Base-by-base conservation (phyloP, 1,140 invertebrate genomes). In the Hestina assimilis region DNA sequence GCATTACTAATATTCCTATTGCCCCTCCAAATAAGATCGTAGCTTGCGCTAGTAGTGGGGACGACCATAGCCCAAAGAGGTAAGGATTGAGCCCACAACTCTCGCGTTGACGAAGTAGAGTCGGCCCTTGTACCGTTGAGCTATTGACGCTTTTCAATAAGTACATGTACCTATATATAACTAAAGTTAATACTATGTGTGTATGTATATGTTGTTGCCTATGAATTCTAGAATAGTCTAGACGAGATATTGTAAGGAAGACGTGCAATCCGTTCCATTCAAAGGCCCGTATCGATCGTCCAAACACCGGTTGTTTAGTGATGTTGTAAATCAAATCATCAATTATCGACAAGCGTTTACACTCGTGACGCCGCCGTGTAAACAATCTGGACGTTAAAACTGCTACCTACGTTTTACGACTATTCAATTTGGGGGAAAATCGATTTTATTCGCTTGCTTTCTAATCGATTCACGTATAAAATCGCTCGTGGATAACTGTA, bases 241-340 rank as follows among this genome's bases (percentile, higher is more conserved):
- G 40, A 57, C 11, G 35, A 26, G 33, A 48, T 33, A 21, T 51
- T 12, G 52, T 23, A 38, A 47, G 38, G 51, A 48, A 33, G 19
- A 29, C 45, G 19, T 35, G 45, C 29, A 14, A 53, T 63, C 50
- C 55, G 71, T 70, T 72, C 63, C 78, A 83, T 78, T 79, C 77
- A 86, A 79, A 82, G 75, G 74, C 33, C 55, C 74, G 69, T 71
- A 71, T 68, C 70, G 70, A 68, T 75, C 66, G 61, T 73, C 79
- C 73, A 85, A 85, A 85, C 83, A 83, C 74, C 78, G 79, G 76
- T 79, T 87, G 82, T 87, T 87, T 87, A 82, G 82, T 85, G 79
- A 83, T 78, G 84, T 75, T 85, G 81, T 87, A 87, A 85, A 87
- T 87, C 84, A 87, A 87, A 84, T 87, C 84, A 84, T 87, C 84